Conservation (phyloP, 2,888 invertebrate species). For the Hyppa rectilinea region DNA sequence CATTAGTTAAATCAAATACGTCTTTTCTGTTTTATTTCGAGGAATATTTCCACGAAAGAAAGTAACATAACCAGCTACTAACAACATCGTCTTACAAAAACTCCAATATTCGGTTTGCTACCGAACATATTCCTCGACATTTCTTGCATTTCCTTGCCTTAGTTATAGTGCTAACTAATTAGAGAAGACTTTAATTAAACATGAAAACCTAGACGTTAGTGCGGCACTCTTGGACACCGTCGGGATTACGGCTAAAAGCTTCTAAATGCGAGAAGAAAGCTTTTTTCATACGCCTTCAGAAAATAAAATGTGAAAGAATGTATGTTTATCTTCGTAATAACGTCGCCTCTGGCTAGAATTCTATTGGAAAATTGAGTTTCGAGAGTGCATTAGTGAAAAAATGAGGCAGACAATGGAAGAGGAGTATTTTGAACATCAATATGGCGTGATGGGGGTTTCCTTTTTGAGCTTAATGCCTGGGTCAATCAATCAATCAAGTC, state of each 20-base stretch:
- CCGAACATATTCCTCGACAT: conserved; percentile 19
- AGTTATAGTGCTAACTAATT: conserved; percentile 62
- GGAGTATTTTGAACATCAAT: conserved; percentile 26
- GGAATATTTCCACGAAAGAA: background rate
- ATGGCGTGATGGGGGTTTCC: background rate
- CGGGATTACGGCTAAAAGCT: conserved; percentile 71
- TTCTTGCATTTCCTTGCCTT: conserved; percentile 44
- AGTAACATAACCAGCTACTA: background rate
- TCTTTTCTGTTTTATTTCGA: background rate
- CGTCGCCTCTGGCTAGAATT: conserved; percentile 12
- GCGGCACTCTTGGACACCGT: conserved; percentile 51
- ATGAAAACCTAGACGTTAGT: conserved; percentile 66
- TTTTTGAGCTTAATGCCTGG: conserved; percentile 11
- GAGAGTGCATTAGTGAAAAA: conserved; percentile 33
- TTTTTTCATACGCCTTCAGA: conserved; percentile 51
- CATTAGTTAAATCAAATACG: background rate
- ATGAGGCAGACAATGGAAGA: conserved; percentile 24
- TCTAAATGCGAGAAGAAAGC: conserved; percentile 64
- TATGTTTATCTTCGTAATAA: conserved; percentile 51
- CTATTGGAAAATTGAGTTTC: conserved; percentile 47
- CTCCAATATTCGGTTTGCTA: background rate
- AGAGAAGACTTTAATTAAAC: conserved; percentile 70
- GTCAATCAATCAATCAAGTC: conserved; percentile 41
- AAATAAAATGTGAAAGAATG: conserved; percentile 51
- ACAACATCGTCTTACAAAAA: background rate